These are phyloP conservation scores for Threskiornis aethiopicus DNA, from an alignment of 2,797 vertebrate species.

Conservation along the genomic window DNA sequence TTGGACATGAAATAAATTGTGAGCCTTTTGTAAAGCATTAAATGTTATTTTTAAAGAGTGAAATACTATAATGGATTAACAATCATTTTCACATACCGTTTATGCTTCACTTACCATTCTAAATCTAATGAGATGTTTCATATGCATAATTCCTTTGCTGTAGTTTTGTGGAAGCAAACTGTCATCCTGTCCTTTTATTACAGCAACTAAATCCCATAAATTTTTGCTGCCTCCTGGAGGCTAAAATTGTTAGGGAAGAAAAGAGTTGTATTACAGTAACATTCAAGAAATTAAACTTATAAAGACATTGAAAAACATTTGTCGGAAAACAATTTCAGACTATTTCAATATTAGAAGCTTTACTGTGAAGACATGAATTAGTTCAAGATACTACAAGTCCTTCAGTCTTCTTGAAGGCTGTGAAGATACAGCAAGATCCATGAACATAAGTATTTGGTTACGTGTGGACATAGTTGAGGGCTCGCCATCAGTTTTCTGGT, in stretches of 20 bases:
- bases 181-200: conserved; percentile 92
- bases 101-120: conserved; percentile 82
- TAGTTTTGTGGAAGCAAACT: conserved; percentile 92
- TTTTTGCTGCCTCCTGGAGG: conserved; percentile 94
- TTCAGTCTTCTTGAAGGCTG: neutral
- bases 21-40: neutral
- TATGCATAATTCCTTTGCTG: conserved; percentile 93
- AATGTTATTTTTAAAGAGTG: neutral
- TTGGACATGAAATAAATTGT: neutral
- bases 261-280: neutral
- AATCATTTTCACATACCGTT: neutral
- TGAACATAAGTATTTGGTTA: neutral
- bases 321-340: neutral
- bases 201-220: conserved; percentile 93
- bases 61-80: neutral
- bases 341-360: neutral
- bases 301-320: neutral
- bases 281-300: neutral
- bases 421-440: neutral
- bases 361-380: neutral
- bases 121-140: conserved; percentile 92
- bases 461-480: neutral
- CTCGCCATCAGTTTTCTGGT: neutral
- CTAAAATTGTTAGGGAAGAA: conserved; percentile 67
- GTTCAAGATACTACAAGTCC: neutral